Evolutionary conservation across 2,113 vertebrate species (phyloP).

Genomic region (Elaphurus davidianus): DNA sequence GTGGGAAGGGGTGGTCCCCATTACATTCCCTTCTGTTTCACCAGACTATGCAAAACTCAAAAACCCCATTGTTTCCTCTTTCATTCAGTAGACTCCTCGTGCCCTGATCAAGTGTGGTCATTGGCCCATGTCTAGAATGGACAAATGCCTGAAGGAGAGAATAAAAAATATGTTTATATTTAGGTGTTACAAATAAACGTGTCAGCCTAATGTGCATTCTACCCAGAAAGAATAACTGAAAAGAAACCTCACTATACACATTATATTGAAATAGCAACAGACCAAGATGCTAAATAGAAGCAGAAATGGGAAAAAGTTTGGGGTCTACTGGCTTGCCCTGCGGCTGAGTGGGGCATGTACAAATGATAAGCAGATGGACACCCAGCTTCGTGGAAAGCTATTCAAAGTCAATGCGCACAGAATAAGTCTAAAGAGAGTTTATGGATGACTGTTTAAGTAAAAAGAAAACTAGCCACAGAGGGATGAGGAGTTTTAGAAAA

Average conservation of each 20-base stretch:
- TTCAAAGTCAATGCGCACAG: neutral
- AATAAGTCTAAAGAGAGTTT: neutral
- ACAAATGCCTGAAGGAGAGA: neutral
- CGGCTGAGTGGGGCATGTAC: accelerated
- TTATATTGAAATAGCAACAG: neutral
- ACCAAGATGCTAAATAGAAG: neutral
- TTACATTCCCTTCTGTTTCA: neutral
- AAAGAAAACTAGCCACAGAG: neutral
- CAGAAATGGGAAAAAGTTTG: neutral
- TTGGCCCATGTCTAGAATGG: neutral
- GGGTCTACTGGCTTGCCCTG: neutral
- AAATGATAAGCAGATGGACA: neutral
- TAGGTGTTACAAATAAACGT: neutral
- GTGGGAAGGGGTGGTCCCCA: neutral
- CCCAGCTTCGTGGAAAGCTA: neutral
- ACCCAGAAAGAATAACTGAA: neutral
- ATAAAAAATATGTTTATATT: neutral
- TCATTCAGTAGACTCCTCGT: neutral
- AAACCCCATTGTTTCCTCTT: neutral
- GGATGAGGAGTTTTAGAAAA: neutral
- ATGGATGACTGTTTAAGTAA: neutral
- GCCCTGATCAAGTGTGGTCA: neutral
- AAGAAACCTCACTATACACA: neutral
- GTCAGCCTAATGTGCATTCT: neutral
- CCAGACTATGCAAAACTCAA: neutral